Base-by-base conservation (phyloP, 2,888 invertebrate species). In the Panopea generosa region DNA sequence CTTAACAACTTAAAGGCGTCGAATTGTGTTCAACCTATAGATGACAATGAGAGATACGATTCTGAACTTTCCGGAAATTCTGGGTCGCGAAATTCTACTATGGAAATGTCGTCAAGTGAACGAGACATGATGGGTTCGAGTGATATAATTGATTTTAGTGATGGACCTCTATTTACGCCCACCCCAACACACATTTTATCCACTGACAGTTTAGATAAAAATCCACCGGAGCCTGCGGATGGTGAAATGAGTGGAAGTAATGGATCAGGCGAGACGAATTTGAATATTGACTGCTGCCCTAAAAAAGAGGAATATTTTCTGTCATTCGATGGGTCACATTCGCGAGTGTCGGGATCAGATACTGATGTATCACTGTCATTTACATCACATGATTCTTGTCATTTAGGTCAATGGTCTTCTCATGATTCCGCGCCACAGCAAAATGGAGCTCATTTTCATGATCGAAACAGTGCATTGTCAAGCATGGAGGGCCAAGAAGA, bases 121-220 rank as follows among this genome's bases (percentile, higher is more conserved):
- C 77, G 87, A 11, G 89, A 90, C 52, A 88, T 89, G 85, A 86
- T 90, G 87, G 89, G 88, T 43, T 90, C 90, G 4, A 90, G 90
- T 85, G 90, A 90, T 63, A 84, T 90, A 84, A 74, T 90, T 6
- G 87, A 90, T 27, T 84, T 90, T 45, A 87, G 88, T 77, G 87
- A 87, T 71, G 88, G 87, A n/a, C 89, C 89, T 7, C 66, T 90
- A n/a, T 90, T 90, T 68, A 89, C 90, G 11, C 89, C 90, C n/a
- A 86, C 88, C 6, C 88, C 87, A 2, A 84, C 86, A 4, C 81
- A 77, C 57, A 60, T 75, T 47, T 68, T 81, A 18, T 84, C 77
- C 2, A 84, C 85, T 4, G 86, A 87, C 66, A 86, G 88, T 70
- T 59, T 87, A 20, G 86, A 86, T 63, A 82, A 77, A 40, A 77